Evolutionary conservation across 1,140 invertebrate species (phyloP), one percentile per base, ranked within the genome.

Genomic region (Drosophila virilis): DNA sequence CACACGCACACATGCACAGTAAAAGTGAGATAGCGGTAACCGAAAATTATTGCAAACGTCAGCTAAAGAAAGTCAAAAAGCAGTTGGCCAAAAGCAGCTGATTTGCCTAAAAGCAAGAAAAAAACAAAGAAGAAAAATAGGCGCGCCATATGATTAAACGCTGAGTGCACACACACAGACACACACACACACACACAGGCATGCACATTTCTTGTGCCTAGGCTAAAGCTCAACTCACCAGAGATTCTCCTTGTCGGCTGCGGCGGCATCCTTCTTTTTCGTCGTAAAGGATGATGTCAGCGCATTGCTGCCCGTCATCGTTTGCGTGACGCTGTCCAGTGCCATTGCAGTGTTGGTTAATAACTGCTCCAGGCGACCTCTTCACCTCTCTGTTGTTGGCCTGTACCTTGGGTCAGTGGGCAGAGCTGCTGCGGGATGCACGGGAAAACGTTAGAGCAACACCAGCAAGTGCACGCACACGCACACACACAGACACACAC

Each of bases 261-360:
- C 69, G 10, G 77, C 77, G 65, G 83, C 77, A 89, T 90, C 90
- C 83, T 91, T 91, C 76, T 91, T 91, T 15, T 86, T 85, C 12
- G 69, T 74, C 15, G 90, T 91, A 50, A 91, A 91, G 66, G 90
- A 91, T 91, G 90, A 91, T 90, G 90, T 91, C 86, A 91, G 90
- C 80, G 90, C 89, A 85, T 91, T 90, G 40, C 74, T 77, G 65
- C 75, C 78, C 69, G 69, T 75, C 73, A 75, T 75, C 45, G 89
- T 88, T 65, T 91, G 88, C 60, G 80, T 84, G 54, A 80, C 85
- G 77, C 86, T 91, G 42, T 91, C 90, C 76, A 91, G 70, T 66
- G 90, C 90, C 85, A 91, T 90, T 45, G 60, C 74, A 55, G 66
- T 77, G 57, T 38, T 75, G 61, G 12, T 38, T 55, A 40, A 2